Evolutionary conservation across 2,797 vertebrate species (phyloP), one percentile per base, ranked within the genome.

Genomic region (Myoxocephalus aenaeus): DNA sequence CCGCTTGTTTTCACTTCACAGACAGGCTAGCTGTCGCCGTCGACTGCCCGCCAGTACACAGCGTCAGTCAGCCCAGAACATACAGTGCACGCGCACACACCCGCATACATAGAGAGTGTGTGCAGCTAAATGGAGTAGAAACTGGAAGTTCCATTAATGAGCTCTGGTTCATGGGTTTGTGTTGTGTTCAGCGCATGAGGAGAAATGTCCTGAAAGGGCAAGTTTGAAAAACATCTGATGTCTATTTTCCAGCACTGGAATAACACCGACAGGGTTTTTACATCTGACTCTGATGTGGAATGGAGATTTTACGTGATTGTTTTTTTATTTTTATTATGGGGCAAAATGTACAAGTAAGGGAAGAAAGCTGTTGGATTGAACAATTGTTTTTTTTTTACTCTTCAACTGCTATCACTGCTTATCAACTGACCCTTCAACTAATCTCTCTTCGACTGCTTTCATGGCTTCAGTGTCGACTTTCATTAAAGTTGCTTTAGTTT

Each of bases 81-180:
- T 42, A 36, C 56, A 34, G 17, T 20, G 10, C 22, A 40, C 54
- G 40, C 72, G 72, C 57, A 46, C 40, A 25, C 20, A 59, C 20
- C 15, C 61, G 22, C 50, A 54, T 36, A 50, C 79, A 76, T 44
- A 67, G 3, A 68, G 40, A 13, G 11, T 42, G 2, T 48, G 63
- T 18, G 73, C 65, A 32, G 80, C 62, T 67, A 40, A 65, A 75
- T 44, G 72, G 75, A 80, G 89, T 13, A 73, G 18, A 44, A 62
- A 48, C 91, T 87, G 80, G 92, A 93, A 94, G 70, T 86, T 90
- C 87, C 90, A 87, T 65, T 67, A 57, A 77, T 71, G 77, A 74
- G 50, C 75, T 68, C 59, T 32, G 38, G 18, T 27, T 25, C 65
- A 22, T 57, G 32, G 42, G 34, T 17, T 65, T 13, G 20, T n/a